Base-by-base conservation (phyloP, 2,888 invertebrate genomes). In the Galerucella nymphaeae region DNA sequence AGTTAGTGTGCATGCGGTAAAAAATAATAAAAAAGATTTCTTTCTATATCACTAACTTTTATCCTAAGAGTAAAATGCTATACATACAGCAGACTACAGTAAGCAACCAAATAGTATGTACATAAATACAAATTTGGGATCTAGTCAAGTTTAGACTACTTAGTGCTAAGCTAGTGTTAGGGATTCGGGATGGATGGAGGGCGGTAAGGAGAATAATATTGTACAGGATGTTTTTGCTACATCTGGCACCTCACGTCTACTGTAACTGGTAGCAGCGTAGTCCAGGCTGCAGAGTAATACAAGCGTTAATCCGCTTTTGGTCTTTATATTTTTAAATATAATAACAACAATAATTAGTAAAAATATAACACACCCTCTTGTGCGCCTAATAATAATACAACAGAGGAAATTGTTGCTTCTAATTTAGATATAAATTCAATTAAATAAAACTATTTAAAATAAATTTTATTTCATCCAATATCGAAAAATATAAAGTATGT, bases 41-140 rank as follows among this genome's bases (percentile, higher is more conserved):
- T 80, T 85, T 84, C 84, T 85, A 82, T 84, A 84, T 84, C 85
- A 86, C 84, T 86, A 85, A 85, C 84, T 85, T 85, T 84, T 84
- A 81, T 81, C 59, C 87, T 87, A 86, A 85, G 16, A 85, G 71
- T 79, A 87, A 86, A 83, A 85, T 87, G 87, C 87, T 87, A 87
- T 87, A 85, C 86, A 87, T 87, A 87, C 85, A 86, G 84, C 87
- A 87, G 87, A 83, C 86, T 86, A 86, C 86, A 84, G 83, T 86
- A 84, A 83, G 85, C 82, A 85, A 83, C 82, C 83, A 84, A 85
- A 84, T 83, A 84, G 83, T 85, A 86, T 86, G 79, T 86, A 86
- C 86, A 86, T 84, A 84, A 86, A 85, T 84, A 85, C 83, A 84
- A 82, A 83, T 81, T 82, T 76, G 79, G 77, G 81, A 80, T 83